Percentiles rank a stretch among this genome's conserved stretches.
Conservation (phyloP, 2,113 vertebrate genomes). For the Bos javanicus region DNA sequence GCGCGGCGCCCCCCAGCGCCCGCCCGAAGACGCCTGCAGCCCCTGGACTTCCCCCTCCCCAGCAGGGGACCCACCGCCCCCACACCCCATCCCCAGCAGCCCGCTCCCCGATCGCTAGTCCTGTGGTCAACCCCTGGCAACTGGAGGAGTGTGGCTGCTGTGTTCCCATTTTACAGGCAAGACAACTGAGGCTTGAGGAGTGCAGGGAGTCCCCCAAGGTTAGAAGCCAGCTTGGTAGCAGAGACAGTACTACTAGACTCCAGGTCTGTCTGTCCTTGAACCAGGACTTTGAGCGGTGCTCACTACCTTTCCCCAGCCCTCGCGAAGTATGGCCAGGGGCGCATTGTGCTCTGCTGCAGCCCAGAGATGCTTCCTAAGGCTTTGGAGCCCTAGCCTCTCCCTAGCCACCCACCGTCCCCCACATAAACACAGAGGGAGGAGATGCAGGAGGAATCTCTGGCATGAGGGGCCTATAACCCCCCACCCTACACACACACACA, state of each 20-base stretch:
- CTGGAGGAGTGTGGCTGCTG: not conserved
- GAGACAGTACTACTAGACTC: not conserved
- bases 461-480: not conserved
- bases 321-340: not conserved
- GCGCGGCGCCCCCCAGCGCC: constrained; percentile 40
- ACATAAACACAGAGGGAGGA: not conserved
- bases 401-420: not conserved
- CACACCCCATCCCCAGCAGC: rapidly evolving
- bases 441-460: constrained; percentile 42
- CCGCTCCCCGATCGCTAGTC: rapidly evolving
- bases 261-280: not conserved
- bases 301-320: not conserved
- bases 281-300: not conserved
- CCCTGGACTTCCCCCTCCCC: not conserved
- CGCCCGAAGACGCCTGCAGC: not conserved
- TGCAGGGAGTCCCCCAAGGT: not conserved
- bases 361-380: not conserved
- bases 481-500: not conserved
- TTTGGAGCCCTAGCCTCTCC: not conserved
- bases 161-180: not conserved
- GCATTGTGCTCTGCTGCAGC: not conserved
- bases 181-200: not conserved
- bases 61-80: rapidly evolving
- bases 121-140: too few species aligned
- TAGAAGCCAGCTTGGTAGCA: not conserved